These are phyloP conservation scores for Catostomus latipinnis DNA, from an alignment of 2,797 vertebrate genomes.

Conservation along the genomic window DNA sequence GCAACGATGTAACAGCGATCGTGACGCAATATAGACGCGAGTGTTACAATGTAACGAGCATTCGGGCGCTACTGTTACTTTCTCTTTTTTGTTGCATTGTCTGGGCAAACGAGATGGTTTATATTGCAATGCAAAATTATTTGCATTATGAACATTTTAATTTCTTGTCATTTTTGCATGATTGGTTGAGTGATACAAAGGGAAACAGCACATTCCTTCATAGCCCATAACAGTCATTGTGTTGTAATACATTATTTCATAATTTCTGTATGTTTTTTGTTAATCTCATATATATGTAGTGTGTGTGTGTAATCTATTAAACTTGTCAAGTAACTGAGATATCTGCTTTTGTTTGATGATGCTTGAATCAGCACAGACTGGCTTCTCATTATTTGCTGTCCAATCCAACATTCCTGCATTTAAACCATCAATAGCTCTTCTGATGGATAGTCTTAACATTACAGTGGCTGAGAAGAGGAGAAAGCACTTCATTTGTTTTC, in stretches of 20 bases:
- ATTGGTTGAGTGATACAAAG: constrained; percentile 12
- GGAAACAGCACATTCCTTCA: background rate
- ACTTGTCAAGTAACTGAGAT: background rate
- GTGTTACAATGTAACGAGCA: constrained; percentile 28
- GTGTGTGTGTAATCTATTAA: too few relatives aligned
- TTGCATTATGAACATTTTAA: background rate
- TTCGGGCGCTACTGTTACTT: constrained; percentile 11
- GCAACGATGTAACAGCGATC: constrained; percentile 30
- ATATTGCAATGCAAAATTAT: background rate
- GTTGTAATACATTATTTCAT: background rate
- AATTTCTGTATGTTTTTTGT: background rate
- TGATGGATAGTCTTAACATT: constrained; percentile 3
- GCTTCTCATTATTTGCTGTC: constrained; percentile 5
- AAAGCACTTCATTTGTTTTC: constrained; percentile 26
- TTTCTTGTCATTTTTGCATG: background rate
- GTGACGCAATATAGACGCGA: constrained; percentile 33
- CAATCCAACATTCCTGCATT: background rate
- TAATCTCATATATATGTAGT: background rate
- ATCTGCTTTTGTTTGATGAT: background rate
- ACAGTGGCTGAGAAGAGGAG: constrained; percentile 5
- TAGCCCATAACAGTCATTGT: background rate
- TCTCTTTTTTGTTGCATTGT: constrained; percentile 18
- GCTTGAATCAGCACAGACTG: background rate
- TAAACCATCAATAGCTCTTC: constrained; percentile 22
- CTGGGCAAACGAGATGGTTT: background rate